phyloP scores from a whole-genome alignment of 2,888 invertebrate genomes.

The Elysia crispata region DNA sequence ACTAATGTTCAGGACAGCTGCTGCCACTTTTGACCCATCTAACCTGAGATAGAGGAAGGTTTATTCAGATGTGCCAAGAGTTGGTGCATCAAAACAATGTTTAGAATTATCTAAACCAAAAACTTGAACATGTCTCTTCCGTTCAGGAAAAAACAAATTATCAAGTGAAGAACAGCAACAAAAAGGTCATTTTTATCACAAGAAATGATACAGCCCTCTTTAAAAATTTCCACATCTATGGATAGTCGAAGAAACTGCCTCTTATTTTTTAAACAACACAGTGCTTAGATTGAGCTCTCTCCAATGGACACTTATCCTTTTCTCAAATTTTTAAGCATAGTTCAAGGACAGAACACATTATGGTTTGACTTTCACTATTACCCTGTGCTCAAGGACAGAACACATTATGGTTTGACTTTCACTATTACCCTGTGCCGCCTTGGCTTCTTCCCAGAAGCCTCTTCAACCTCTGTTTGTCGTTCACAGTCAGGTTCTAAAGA shows the following conservation, averaged over 20 bases:
- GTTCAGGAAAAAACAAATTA: too few species aligned
- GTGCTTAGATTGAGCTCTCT: not conserved
- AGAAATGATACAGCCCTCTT: too few species aligned
- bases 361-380: not conserved
- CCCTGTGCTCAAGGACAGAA: not conserved
- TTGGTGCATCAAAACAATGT: not conserved
- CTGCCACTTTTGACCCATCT: too few species aligned
- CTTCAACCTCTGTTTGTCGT: conserved; percentile 21
- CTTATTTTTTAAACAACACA: too few species aligned
- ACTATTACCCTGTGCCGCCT: conserved; percentile 33
- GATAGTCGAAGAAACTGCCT: too few species aligned
- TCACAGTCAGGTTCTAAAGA: conserved; percentile 40
- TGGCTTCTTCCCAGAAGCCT: conserved; percentile 27
- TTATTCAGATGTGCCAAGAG: too few species aligned
- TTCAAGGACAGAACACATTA: not conserved
- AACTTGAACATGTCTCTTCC: too few species aligned
- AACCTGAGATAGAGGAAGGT: too few species aligned
- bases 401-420: not conserved
- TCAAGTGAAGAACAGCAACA: too few species aligned
- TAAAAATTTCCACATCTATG: too few species aligned
- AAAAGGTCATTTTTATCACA: too few species aligned
- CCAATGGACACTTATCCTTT: not conserved
- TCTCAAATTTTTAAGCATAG: not conserved
- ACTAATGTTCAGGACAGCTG: too few species aligned
- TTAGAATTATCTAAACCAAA: not conserved